Evolutionary conservation across 2,888 invertebrate species (phyloP).

Genomic region (Linyphia triangularis): DNA sequence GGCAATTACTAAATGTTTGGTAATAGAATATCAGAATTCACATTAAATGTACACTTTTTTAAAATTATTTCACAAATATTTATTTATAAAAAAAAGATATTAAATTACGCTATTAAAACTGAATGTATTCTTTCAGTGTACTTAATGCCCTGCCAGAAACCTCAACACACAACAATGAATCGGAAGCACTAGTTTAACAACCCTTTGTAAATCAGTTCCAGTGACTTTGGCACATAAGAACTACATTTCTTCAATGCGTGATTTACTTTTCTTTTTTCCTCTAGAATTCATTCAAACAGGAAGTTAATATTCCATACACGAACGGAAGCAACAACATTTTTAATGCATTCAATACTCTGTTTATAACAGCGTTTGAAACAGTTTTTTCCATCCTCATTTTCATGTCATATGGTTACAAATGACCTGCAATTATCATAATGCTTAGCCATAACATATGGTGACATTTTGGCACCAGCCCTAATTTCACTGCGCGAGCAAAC

Average conservation of each 20-base stretch:
- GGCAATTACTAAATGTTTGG: no score
- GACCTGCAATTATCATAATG: constrained; percentile 60
- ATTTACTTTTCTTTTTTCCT: constrained; percentile 28
- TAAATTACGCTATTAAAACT: not conserved
- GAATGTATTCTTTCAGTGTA: not conserved
- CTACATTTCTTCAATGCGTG: not conserved
- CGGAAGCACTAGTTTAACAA: not conserved
- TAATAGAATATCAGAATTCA: no score
- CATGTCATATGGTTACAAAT: constrained; percentile 55
- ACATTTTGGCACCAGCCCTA: constrained; percentile 63
- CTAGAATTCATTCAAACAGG: not conserved
- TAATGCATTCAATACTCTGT: constrained; percentile 52
- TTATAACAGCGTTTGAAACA: constrained; percentile 10
- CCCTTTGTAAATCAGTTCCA: not conserved
- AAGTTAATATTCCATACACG: constrained; percentile 34
- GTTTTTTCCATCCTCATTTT: constrained; percentile 31
- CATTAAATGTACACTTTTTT: no score
- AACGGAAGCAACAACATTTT: constrained; percentile 41
- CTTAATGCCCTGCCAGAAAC: not conserved
- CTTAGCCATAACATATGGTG: constrained; percentile 64
- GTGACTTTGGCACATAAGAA: not conserved
- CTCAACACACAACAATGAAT: not conserved
- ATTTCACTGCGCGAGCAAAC: constrained; percentile 46
- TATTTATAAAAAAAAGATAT: no score
- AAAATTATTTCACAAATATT: no score